Evolutionary conservation across 1,140 invertebrate genomes (phyloP).

Genomic region (Cryptotermes secundus): DNA sequence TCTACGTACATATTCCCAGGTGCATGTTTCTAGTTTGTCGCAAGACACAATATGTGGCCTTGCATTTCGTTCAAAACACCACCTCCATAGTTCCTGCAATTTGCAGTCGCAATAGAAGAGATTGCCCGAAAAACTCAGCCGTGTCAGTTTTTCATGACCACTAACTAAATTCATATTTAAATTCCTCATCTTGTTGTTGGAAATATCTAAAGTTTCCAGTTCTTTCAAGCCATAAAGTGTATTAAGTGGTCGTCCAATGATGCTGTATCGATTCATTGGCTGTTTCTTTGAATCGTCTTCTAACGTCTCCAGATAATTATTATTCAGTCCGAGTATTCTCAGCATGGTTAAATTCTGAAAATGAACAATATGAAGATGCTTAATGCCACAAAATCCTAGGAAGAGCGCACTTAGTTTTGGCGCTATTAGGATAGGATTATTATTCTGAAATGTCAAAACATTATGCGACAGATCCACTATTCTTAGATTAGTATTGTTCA

Average conservation of each 20-base stretch:
- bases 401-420: not conserved
- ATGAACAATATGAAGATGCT: not conserved
- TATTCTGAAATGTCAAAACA: not conserved
- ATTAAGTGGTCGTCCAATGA: not conserved
- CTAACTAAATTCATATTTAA: not conserved
- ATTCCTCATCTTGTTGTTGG: not conserved
- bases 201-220: not conserved
- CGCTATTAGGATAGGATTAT: not conserved
- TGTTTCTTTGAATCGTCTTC: not conserved
- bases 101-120: not conserved
- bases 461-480: not conserved
- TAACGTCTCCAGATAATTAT: not conserved
- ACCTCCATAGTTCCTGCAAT: not conserved
- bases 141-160: not conserved
- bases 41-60: not conserved
- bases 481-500: not conserved
- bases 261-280: not conserved
- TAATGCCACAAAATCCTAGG: not conserved
- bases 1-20: not conserved
- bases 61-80: not conserved
- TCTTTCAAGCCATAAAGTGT: not conserved
- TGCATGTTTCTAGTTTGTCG: not conserved
- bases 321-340: not conserved
- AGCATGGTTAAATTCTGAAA: constrained; percentile 7
- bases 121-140: not conserved